Evolutionary conservation across 2,888 invertebrate genomes (phyloP).

Genomic region (Tupiocoris notatus): DNA sequence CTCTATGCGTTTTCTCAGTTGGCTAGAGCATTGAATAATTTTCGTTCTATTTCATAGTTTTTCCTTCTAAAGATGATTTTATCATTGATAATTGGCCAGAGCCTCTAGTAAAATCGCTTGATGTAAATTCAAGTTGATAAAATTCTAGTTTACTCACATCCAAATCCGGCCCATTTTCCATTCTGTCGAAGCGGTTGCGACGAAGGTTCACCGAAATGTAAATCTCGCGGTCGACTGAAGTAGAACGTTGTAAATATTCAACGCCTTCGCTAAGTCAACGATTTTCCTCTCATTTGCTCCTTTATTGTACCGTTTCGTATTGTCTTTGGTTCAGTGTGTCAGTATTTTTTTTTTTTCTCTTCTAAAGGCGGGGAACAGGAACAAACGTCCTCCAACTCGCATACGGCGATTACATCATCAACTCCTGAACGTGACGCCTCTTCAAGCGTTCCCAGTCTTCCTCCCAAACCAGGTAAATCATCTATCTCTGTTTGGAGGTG

Average conservation of each 20-base stretch:
- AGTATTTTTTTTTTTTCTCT: background rate
- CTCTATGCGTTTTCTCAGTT: background rate
- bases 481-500: background rate
- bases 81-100: no score
- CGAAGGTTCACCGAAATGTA: background rate
- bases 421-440: constrained; percentile 12
- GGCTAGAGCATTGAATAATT: no score
- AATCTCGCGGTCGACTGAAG: background rate
- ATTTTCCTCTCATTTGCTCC: background rate
- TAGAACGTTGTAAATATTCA: background rate
- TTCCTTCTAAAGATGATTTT: no score
- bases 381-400: constrained; percentile 20
- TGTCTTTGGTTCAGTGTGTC: background rate
- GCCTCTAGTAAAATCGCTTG: no score
- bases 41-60: background rate
- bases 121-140: no score
- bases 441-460: constrained; percentile 62
- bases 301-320: background rate
- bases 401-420: constrained; percentile 5
- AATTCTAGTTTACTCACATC: no score
- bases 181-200: background rate
- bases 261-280: background rate
- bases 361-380: constrained; percentile 12
- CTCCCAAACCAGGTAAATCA: constrained; percentile 70
- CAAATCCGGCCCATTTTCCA: background rate